A percentile compares a stretch with the other conserved stretches of the same genome.
These are phyloP conservation scores for Nephotettix cincticeps DNA, from an alignment of 1,140 invertebrate species.

Conservation along the genomic window DNA sequence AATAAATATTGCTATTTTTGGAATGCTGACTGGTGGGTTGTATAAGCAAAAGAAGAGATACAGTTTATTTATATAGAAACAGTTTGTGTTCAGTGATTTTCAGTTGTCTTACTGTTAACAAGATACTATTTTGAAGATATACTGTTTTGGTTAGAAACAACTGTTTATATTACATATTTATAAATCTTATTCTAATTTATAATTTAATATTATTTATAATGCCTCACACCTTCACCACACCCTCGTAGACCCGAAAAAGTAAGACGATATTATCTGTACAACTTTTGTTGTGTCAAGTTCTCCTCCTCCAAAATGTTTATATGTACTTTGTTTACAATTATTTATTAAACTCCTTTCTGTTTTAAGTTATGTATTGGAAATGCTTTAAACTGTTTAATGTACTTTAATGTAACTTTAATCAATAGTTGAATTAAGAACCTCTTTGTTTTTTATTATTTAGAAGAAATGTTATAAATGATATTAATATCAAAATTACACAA, in stretches of 20 bases:
- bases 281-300: not conserved
- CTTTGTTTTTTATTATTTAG: no score
- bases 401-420: no score
- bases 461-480: no score
- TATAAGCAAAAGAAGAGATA: not conserved
- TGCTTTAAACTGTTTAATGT: no score
- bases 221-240: slow-evolving; percentile 21
- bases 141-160: not conserved
- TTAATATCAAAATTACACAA: no score
- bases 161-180: slow-evolving; percentile 26
- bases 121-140: slow-evolving; percentile 3
- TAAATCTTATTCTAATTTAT: slow-evolving; percentile 10
- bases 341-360: no score
- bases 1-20: slow-evolving; percentile 14
- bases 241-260: slow-evolving; percentile 1
- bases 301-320: slow-evolving; percentile 13
- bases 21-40: slow-evolving; percentile 13
- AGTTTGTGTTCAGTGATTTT: slow-evolving; percentile 8
- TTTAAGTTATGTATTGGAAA: no score
- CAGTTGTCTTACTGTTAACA: no score
- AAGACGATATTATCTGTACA: slow-evolving; percentile 13
- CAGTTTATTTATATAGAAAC: no score
- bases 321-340: no score
- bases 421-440: no score
- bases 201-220: slow-evolving; percentile 25